phyloP scores from a whole-genome alignment of 2,797 vertebrate species.

The Morelia viridis region DNA sequence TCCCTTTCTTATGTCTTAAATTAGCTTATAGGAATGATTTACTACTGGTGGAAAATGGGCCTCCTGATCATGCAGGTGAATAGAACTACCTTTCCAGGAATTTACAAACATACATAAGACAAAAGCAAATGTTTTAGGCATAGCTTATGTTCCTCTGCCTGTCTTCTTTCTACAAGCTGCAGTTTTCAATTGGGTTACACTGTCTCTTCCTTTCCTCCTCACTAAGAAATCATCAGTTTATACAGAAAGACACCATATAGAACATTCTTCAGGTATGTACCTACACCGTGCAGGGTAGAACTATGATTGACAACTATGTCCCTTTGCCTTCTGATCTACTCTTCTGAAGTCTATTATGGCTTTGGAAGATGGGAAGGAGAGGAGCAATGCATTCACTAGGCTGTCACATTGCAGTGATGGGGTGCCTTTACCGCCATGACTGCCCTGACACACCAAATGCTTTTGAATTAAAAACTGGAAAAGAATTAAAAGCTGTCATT shows the following conservation, averaged over 20 bases:
- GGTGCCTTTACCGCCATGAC: not conserved
- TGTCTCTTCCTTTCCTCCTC: not conserved
- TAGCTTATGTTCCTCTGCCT: not conserved
- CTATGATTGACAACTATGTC: not conserved
- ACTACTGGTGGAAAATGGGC: not conserved
- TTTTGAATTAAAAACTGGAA: conserved; percentile 19
- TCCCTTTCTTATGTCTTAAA: not conserved
- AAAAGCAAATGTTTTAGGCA: not conserved
- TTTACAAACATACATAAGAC: not conserved
- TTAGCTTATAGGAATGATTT: not conserved
- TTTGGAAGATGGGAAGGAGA: not conserved
- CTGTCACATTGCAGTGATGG: not conserved
- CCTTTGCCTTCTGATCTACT: not conserved
- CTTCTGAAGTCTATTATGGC: not conserved
- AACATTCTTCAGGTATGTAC: not conserved
- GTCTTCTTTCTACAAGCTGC: not conserved
- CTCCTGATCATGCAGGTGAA: not conserved
- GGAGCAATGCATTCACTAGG: not conserved
- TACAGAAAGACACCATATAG: not conserved
- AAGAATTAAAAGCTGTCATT: not conserved
- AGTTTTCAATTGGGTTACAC: not conserved
- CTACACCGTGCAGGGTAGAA: not conserved
- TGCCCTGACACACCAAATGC: not conserved
- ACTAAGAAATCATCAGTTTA: not conserved
- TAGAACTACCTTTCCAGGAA: no score